Percentiles rank a stretch among this genome's conserved stretches.
Conservation (phyloP, 2,888 invertebrate species). For the Chrysolina haemoptera region DNA sequence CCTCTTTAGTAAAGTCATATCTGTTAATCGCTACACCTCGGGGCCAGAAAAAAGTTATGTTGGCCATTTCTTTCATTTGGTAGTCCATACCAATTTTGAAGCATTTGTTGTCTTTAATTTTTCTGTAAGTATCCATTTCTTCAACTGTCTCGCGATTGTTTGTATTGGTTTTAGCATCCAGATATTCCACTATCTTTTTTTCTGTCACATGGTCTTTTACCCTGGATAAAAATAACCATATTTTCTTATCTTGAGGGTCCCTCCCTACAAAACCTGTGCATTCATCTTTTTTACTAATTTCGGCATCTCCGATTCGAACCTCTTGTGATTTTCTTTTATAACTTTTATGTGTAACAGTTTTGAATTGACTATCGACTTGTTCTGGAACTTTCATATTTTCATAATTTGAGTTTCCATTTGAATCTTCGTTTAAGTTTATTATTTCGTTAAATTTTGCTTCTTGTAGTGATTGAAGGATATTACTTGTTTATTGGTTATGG, state of each 20-base stretch:
- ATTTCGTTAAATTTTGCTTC: too few species aligned
- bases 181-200: constrained; percentile 10
- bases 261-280: neutral
- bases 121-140: constrained; percentile 13
- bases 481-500: too few species aligned
- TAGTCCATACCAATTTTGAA: constrained; percentile 31
- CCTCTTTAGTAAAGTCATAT: constrained; percentile 1
- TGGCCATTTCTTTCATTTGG: constrained; percentile 23
- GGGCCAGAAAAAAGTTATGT: constrained; percentile 13
- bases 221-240: constrained; percentile 13
- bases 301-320: constrained; percentile 8
- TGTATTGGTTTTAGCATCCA: constrained; percentile 12
- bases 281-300: neutral
- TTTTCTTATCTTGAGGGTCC: constrained; percentile 25
- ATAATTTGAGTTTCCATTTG: too few species aligned
- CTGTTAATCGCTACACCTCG: constrained; percentile 38
- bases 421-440: too few species aligned
- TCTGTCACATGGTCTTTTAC: neutral
- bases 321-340: constrained; percentile 5
- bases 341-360: neutral
- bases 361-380: neutral
- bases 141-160: constrained; percentile 19
- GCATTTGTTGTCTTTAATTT: constrained; percentile 28
- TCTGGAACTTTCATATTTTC: neutral
- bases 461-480: too few species aligned